A percentile compares a stretch with the other conserved stretches of the same genome.
Conservation (phyloP, 2,888 invertebrate genomes). For the Neoascia interrupta region DNA sequence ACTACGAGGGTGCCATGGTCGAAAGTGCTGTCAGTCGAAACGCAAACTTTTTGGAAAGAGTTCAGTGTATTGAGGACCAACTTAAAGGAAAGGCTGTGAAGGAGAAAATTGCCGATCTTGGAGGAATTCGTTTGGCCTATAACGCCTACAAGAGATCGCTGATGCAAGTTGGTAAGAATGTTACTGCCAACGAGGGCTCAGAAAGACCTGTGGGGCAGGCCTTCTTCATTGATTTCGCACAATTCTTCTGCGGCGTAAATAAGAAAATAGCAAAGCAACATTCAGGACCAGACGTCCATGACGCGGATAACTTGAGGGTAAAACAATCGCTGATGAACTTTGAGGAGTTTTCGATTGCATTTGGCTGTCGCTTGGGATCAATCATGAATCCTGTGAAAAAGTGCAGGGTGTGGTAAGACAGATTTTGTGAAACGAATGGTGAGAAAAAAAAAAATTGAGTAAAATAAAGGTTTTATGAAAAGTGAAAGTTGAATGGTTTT, state of each 20-base stretch:
- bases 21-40: constrained; percentile 74
- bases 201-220: constrained; percentile 70
- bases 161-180: constrained; percentile 22
- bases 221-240: constrained; percentile 76
- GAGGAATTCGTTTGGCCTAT: constrained; percentile 76
- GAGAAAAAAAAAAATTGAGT: neutral
- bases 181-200: neutral
- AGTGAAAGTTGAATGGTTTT: neutral
- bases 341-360: constrained; percentile 75
- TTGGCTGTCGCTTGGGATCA: constrained; percentile 74
- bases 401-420: constrained; percentile 74
- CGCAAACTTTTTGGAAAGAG: constrained; percentile 73
- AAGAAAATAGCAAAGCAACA: constrained; percentile 72
- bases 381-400: constrained; percentile 75
- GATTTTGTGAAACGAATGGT: neutral
- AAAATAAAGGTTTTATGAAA: neutral
- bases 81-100: constrained; percentile 74
- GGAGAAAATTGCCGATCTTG: constrained; percentile 77
- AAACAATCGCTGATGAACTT: constrained; percentile 76
- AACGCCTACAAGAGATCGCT: constrained; percentile 72
- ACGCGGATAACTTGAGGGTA: constrained; percentile 75
- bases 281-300: constrained; percentile 72
- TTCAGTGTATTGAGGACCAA: constrained; percentile 75
- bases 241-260: constrained; percentile 76
- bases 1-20: constrained; percentile 75